These are phyloP conservation scores for Stenichneumon culpator DNA, from an alignment of 2,888 invertebrate genomes.

Conservation along the genomic window DNA sequence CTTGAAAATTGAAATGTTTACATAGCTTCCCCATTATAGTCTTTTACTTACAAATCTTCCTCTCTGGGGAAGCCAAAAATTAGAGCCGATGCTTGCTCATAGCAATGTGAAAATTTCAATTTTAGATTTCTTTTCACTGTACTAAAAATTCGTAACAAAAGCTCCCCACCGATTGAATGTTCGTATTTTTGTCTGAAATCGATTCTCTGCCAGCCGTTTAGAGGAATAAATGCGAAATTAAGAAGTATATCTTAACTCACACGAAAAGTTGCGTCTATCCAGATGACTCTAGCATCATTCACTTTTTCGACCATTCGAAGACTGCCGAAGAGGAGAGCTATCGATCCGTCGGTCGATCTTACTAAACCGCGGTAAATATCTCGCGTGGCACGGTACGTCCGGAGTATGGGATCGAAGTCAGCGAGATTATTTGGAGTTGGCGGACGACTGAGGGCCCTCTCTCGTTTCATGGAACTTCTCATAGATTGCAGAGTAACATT, in stretches of 20 bases:
- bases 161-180: too few relatives aligned
- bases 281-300: neutral
- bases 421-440: neutral
- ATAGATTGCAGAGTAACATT: neutral
- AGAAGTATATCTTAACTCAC: neutral
- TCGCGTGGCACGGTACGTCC: neutral
- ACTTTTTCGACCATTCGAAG: neutral
- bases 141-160: too few relatives aligned
- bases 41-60: too few relatives aligned
- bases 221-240: too few relatives aligned
- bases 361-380: neutral
- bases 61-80: too few relatives aligned
- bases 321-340: neutral
- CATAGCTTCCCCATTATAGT: too few relatives aligned
- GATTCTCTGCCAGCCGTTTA: too few relatives aligned
- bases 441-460: neutral
- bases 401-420: neutral
- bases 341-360: conserved; percentile 7
- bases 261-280: conserved; percentile 1
- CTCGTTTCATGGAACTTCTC: conserved; percentile 16
- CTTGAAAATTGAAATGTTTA: too few relatives aligned
- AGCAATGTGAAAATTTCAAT: too few relatives aligned
- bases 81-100: too few relatives aligned
- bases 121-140: too few relatives aligned
- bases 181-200: too few relatives aligned